phyloP scores from a whole-genome alignment of 2,113 vertebrate genomes.

The Alaudala cheleensis region DNA sequence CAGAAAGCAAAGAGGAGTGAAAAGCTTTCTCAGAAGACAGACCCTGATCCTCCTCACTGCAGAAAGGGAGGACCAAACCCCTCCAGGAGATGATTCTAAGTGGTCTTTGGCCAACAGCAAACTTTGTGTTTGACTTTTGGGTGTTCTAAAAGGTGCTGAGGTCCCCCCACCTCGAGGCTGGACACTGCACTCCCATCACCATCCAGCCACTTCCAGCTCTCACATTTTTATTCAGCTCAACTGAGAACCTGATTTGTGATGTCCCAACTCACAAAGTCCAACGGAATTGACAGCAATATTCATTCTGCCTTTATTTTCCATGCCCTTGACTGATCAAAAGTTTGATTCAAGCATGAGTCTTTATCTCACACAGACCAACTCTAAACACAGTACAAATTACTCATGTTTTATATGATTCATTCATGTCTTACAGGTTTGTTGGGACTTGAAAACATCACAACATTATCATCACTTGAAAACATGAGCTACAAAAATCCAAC shows the following conservation, averaged over 20 bases:
- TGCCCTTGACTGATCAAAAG: not conserved
- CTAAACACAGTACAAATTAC: not conserved
- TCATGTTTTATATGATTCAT: not conserved
- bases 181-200: not conserved
- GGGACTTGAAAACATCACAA: not conserved
- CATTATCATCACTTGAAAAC: rapidly evolving
- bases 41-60: not conserved
- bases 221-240: not conserved
- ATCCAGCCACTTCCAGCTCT: not conserved
- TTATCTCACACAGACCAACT: not conserved
- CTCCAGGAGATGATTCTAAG: not conserved
- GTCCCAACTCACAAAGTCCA: not conserved
- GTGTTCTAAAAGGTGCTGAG: not conserved
- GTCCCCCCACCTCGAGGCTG: not conserved
- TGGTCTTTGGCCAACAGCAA: not conserved
- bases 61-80: not conserved
- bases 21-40: not conserved
- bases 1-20: not conserved
- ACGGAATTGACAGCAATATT: not conserved
- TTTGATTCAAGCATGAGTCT: not conserved
- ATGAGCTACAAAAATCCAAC: not conserved
- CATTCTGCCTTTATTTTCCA: not conserved
- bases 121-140: not conserved
- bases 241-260: not conserved
- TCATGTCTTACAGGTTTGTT: not conserved